phyloP scores from a whole-genome alignment of 1,140 invertebrate genomes.

The Eulimnadia texana region DNA sequence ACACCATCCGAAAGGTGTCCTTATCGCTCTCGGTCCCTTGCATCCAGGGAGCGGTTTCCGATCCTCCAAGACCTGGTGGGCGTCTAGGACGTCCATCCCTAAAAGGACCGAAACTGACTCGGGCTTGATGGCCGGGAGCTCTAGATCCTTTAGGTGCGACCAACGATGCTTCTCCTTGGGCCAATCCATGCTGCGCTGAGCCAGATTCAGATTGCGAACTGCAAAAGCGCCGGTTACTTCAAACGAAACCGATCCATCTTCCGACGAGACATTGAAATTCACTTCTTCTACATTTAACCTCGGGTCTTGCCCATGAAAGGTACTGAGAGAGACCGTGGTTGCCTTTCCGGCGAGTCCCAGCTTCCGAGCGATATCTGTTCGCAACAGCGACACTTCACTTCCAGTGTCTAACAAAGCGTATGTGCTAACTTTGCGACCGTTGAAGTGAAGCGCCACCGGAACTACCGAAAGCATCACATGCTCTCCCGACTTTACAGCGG shows the following conservation, averaged over 20 bases:
- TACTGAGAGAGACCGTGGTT: neutral
- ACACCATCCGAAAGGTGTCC: neutral
- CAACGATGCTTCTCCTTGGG: neutral
- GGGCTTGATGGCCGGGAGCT: neutral
- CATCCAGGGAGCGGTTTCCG: neutral
- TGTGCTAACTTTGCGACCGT: neutral
- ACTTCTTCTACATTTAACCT: neutral
- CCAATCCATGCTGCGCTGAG: neutral
- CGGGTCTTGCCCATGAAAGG: conserved; percentile 10
- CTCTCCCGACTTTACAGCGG: neutral
- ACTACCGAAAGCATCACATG: neutral
- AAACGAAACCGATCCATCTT: neutral
- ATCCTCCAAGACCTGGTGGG: neutral
- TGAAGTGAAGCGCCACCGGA: neutral
- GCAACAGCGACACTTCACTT: neutral
- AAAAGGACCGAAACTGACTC: neutral
- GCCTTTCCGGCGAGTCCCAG: neutral
- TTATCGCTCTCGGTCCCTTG: neutral
- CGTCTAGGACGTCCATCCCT: conserved; percentile 2
- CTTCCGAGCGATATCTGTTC: neutral
- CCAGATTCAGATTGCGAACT: conserved; percentile 1
- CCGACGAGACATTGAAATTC: neutral
- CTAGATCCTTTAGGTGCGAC: neutral
- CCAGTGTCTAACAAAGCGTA: conserved; percentile 1
- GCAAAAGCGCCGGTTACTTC: neutral